Base-by-base conservation (phyloP, 2,113 vertebrate genomes). In the Diphyllodes magnificus region DNA sequence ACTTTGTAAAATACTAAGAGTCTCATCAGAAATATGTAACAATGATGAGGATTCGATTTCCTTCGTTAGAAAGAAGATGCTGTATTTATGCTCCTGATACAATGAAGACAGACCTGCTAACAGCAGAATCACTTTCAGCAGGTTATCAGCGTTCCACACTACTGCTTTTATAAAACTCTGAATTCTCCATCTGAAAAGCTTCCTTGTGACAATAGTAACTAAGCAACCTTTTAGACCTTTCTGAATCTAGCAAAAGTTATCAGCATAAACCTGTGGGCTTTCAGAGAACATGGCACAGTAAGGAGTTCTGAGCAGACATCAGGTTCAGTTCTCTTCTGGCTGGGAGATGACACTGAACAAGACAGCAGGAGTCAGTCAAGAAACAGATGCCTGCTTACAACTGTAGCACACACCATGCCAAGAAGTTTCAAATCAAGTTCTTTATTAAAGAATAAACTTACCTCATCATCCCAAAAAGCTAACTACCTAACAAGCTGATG, bases 391-490 rank as follows among this genome's bases (percentile, higher is more conserved):
- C 24, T 13, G 5, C 69, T 81, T 37, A 63, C 17, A 66, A 83
- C 2, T 47, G 27, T 3, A 49, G 37, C 6, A 81, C 1, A 0
- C 6, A 71, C 17, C 1, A 1, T 4, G 15, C 19, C 60, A 86
- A 11, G 2, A 51, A 75, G 25, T 70, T 92, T 61, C 45, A 61
- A 73, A 83, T 31, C 11, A 47, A 64, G 11, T 18, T 80, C 16
- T 88, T 75, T 15, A 44, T 0, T 51, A 42, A 88, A 39, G 5
- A 80, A 68, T 17, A 66, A 6, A 24, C 12, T 54, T 63, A 69
- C 8, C 11, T 20, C 31, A 42, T 42, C 17, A 59, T 24, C 35
- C 11, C 22, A 3, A 54, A n/a, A 66, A 86, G 10, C 15, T 31
- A 78, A 64, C 33, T 37, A 61, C 20, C 37, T 42, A 82, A 53